Percentiles rank a stretch among this genome's conserved stretches.
These are phyloP conservation scores for Odontocolon sp. DNA, from an alignment of 2,888 invertebrate genomes.

Conservation along the genomic window DNA sequence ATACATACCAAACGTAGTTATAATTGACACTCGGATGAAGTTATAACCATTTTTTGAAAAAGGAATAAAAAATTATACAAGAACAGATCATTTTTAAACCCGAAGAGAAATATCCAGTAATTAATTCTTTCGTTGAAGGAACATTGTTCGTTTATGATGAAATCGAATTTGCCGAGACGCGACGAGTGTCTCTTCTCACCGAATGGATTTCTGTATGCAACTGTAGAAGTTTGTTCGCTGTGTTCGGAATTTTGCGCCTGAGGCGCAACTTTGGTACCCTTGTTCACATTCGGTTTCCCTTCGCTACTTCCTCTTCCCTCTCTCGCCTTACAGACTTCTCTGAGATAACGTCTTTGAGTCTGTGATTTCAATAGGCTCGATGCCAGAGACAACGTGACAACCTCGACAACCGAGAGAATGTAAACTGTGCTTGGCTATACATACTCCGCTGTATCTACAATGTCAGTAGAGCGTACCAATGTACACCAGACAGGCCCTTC, in stretches of 20 bases:
- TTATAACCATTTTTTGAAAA: too few species aligned
- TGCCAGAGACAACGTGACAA: conserved; percentile 41
- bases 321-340: too few species aligned
- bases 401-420: conserved; percentile 23
- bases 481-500: neutral
- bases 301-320: conserved; percentile 12
- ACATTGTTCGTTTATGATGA: conserved; percentile 65
- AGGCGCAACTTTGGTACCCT: conserved; percentile 7
- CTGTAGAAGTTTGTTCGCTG: neutral
- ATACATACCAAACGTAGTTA: too few species aligned
- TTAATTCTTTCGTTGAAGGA: conserved; percentile 28
- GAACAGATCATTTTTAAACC: too few species aligned
- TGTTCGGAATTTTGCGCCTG: neutral
- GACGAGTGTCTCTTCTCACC: conserved; percentile 58
- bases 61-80: too few species aligned
- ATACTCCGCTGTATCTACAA: conserved; percentile 1
- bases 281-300: conserved; percentile 43
- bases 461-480: neutral
- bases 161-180: conserved; percentile 71
- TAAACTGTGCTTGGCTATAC: conserved; percentile 25
- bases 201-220: neutral
- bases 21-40: too few species aligned
- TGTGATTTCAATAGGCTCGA: conserved; percentile 61
- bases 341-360: conserved; percentile 60
- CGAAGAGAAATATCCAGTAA: too few species aligned